Evolutionary conservation across 2,888 invertebrate species (phyloP), one percentile per base, ranked within the genome.

Genomic region (Trisateles emortualis): DNA sequence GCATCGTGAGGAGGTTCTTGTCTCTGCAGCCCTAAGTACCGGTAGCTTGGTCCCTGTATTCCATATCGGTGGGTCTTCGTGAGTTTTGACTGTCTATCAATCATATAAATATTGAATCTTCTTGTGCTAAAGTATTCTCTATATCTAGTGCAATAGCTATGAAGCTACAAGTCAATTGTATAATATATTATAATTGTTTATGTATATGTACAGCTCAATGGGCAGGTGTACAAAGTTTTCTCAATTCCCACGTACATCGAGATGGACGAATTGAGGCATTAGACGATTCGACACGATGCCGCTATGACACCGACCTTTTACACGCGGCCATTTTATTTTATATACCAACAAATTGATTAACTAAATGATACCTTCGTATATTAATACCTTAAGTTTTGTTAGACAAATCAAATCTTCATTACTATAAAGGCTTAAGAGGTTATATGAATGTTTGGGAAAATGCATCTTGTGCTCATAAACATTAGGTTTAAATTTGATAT

Each of bases 261-360:
- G 38, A 47, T 69, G 56, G 51, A 50, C 64, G 70, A 30, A 64
- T 69, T 69, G 68, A 69, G 67, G 68, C 59, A 69, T 69, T 69
- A 64, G 59, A 17, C 54, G 54, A 69, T 69, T 69, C 64, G 67
- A 50, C 10, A 69, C 68, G 70, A 67, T 69, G 68, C 64, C 70
- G 52, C 68, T 61, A 67, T 42, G 61, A 69, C 68, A 61, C 48
- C 64, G 51, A 68, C 68, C 68, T 68, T 68, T 68, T 35, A 64
- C 61, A 66, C 64, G 61, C 56, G 59, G 61, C 32, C 55, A 68
- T 69, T 64, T 68, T 51, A 60, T 66, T 69, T 69, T 69, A 67
- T 61, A 49, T 59, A 69, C 70, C 64, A 69, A 69, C 49, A 50
- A 69, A 69, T 69, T 61, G 70, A 69, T 69, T 69, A 61, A 39